Base-by-base conservation (phyloP, 2,888 invertebrate genomes). In the Agrotis segetum region DNA sequence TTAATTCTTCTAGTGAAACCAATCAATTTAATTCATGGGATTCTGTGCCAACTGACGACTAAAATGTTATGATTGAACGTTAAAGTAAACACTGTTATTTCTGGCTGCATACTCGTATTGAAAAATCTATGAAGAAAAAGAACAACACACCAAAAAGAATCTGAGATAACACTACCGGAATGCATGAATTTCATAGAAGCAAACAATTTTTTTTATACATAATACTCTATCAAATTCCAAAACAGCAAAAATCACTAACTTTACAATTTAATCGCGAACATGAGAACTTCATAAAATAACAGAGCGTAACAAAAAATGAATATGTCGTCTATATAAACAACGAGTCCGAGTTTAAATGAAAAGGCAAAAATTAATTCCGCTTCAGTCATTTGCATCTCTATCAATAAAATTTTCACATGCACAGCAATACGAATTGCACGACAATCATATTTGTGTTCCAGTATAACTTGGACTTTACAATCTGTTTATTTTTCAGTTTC, bases 341-440 rank as follows among this genome's bases (percentile, higher is more conserved):
- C 58, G 40, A 47, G 29, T 46, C 34, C 21, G 66, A 71, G 47
- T 53, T 53, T 34, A 65, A 79, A 73, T 58, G 34, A 67, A 74
- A 67, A 67, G 49, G 52, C 46, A 61, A 74, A 40, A 71, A 72
- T 74, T 79, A 68, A 76, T 78, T 79, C 75, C 55, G 68, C 63
- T 71, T 47, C 68, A 64, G 77, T 72, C 74, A 74, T 85, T 79
- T 73, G 71, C 78, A 75, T 71, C 46, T 73, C 66, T 46, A 81
- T 63, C 71, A 71, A 77, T 67, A 65, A 61, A 71, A 77, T 67
- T 73, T 63, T 68, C 66, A 64, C 71, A 79, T 71, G 40, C 64
- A 67, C 34, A 44, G 72, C 71, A 77, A 70, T 74, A 81, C 62
- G 21, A 82, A 77, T 71, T 79, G 79, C 72, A 81, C 60, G 58